phyloP scores from a whole-genome alignment of 2,113 vertebrate species.

The Myotis yumanensis region DNA sequence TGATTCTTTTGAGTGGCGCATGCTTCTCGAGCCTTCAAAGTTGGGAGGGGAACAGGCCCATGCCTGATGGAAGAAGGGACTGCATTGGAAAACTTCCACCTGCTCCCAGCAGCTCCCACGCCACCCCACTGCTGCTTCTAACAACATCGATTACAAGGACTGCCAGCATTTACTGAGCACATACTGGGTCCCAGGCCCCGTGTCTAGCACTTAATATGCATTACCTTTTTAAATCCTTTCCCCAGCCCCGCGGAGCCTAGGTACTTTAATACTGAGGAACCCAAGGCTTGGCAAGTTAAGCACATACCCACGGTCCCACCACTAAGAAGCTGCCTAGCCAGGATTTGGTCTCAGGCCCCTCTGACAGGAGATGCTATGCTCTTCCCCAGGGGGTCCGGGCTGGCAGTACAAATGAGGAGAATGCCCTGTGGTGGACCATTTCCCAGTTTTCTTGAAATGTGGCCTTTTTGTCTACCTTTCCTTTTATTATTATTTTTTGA shows the following conservation, averaged over 20 bases:
- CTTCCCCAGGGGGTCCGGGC: background rate
- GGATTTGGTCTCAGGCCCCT: background rate
- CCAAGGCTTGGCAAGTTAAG: background rate
- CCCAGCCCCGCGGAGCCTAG: rapidly evolving
- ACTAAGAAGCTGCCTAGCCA: background rate
- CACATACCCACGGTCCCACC: background rate
- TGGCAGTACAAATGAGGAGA: background rate
- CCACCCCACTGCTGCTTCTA: background rate
- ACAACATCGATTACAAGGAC: background rate
- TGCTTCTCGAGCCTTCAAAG: background rate
- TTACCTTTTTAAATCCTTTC: background rate
- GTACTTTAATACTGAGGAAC: background rate
- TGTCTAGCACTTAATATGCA: background rate
- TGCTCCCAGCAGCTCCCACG: background rate
- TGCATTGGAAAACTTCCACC: background rate
- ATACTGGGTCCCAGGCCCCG: background rate
- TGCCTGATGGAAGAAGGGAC: background rate
- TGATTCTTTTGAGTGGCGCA: rapidly evolving
- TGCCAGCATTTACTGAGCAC: background rate
- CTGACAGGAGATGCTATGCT: background rate
- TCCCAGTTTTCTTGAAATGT: background rate
- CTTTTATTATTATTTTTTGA: background rate
- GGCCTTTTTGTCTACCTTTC: background rate
- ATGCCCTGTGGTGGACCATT: background rate
- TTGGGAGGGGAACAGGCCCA: background rate